Evolutionary conservation across 2,113 vertebrate species (phyloP), one percentile per base, ranked within the genome.

Genomic region (Lathamus discolor): DNA sequence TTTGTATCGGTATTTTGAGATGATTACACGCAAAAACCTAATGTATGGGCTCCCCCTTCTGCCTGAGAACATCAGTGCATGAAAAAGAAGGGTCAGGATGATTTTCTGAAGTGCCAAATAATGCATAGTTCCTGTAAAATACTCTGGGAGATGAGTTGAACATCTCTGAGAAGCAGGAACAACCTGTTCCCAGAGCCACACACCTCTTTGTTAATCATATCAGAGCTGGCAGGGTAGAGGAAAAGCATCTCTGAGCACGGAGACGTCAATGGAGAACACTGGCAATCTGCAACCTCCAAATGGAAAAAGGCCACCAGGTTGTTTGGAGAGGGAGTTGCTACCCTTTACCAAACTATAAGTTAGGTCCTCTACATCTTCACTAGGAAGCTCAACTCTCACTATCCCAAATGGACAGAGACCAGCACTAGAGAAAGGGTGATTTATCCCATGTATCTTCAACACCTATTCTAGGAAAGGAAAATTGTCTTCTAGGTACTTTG

Each of bases 1-100:
- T 82, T 76, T 35, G 43, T 35, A 43, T 37, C 48, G 1, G 52
- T 41, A 15, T 44, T 64, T 62, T 3, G 76, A 87, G 57, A 48
- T 3, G 76, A 16, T 29, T 6, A 2, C 25, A 5, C 22, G 2
- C 37, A 24, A 88, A 93, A 93, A 89, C 73, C 29, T 90, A 82
- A 88, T 77, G 82, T 85, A 49, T 86, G 95, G 85, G 94, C 96
- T 96, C 97, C 96, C 95, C 48, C 97, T 97, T 93, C 94, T 81
- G 97, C 70, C 91, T 59, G 61, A 92, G 74, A 92, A 39, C 31
- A 63, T 43, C 80, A 87, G 46, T 59, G 81, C 86, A 86, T 7
- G 68, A 52, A 7, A 52, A 83, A 55, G 49, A 35, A 84, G 22
- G 22, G 43, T 6, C 54, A n/a, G 35, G 52, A 41, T 23, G n/a